These are phyloP conservation scores for Craniophora ligustri DNA, from an alignment of 2,888 invertebrate species.

Conservation along the genomic window DNA sequence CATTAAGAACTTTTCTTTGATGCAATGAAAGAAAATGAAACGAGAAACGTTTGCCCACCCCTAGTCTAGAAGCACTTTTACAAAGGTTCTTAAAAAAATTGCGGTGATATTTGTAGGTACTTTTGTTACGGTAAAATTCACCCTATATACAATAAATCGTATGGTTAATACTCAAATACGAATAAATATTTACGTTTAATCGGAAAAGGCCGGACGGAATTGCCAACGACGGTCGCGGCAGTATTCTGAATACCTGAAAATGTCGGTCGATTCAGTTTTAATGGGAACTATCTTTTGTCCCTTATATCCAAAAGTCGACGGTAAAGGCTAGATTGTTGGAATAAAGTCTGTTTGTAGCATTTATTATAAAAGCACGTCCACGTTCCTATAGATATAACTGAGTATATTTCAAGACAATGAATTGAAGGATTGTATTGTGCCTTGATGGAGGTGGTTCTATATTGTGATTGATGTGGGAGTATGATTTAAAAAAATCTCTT, in stretches of 20 bases:
- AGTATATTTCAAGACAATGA: too few relatives aligned
- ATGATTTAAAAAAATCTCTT: too few relatives aligned
- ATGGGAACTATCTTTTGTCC: slow-evolving; percentile 42
- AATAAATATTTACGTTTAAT: slow-evolving; percentile 36
- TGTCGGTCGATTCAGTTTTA: slow-evolving; percentile 33
- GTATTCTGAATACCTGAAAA: slow-evolving; percentile 32
- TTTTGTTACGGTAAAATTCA: too few relatives aligned
- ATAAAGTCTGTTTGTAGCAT: slow-evolving; percentile 10
- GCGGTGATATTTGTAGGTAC: too few relatives aligned
- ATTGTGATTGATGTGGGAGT: too few relatives aligned
- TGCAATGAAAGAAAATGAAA: neutral
- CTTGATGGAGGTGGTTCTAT: too few relatives aligned
- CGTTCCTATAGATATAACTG: neutral
- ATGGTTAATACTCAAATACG: slow-evolving; percentile 12
- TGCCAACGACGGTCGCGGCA: slow-evolving; percentile 4
- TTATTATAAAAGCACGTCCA: neutral
- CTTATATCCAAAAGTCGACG: slow-evolving; percentile 6
- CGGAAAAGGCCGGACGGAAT: slow-evolving; percentile 17
- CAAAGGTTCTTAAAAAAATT: too few relatives aligned
- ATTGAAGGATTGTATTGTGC: too few relatives aligned
- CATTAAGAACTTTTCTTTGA: slow-evolving; percentile 18
- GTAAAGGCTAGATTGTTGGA: slow-evolving; percentile 2
- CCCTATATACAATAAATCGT: slow-evolving; percentile 4
- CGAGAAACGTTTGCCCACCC: too few relatives aligned
- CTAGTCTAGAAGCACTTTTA: too few relatives aligned